Percentiles rank a stretch among this genome's conserved stretches.
phyloP scores from a whole-genome alignment of 2,888 invertebrate genomes.

The Mesoligia furuncula region DNA sequence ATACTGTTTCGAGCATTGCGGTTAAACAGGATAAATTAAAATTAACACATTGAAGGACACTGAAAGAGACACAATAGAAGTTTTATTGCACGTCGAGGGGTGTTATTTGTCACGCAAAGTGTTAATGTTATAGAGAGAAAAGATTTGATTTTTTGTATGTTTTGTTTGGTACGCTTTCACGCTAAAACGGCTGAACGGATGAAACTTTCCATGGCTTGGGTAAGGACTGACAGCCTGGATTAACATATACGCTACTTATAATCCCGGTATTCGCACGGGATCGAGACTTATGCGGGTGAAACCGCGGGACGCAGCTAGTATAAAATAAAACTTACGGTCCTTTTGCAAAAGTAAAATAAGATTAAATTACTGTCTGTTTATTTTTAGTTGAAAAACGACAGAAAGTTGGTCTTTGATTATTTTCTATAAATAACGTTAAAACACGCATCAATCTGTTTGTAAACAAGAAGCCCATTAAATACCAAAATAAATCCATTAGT shows the following conservation, averaged over 20 bases:
- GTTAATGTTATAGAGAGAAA: neutral
- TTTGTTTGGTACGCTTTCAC: neutral
- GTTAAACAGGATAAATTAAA: neutral
- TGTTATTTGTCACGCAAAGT: too few relatives aligned
- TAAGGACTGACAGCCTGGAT: too few relatives aligned
- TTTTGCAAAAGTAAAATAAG: neutral
- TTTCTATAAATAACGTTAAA: neutral
- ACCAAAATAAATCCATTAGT: slow-evolving; percentile 30
- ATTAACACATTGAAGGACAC: neutral
- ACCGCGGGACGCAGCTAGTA: too few relatives aligned
- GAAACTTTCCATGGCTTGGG: too few relatives aligned
- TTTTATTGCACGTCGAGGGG: too few relatives aligned
- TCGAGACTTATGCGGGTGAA: too few relatives aligned
- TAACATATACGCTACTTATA: too few relatives aligned
- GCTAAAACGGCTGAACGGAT: too few relatives aligned
- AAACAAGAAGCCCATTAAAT: slow-evolving; percentile 24
- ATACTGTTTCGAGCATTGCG: neutral
- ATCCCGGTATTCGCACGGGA: too few relatives aligned
- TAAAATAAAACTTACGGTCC: neutral
- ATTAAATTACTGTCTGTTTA: neutral
- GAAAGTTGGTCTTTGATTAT: slow-evolving; percentile 19
- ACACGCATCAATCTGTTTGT: slow-evolving; percentile 9
- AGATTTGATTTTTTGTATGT: neutral
- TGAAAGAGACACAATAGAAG: too few relatives aligned
- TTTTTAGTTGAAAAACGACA: neutral